Base-by-base conservation (phyloP, 2,113 vertebrate species). In the Alectura lathami region DNA sequence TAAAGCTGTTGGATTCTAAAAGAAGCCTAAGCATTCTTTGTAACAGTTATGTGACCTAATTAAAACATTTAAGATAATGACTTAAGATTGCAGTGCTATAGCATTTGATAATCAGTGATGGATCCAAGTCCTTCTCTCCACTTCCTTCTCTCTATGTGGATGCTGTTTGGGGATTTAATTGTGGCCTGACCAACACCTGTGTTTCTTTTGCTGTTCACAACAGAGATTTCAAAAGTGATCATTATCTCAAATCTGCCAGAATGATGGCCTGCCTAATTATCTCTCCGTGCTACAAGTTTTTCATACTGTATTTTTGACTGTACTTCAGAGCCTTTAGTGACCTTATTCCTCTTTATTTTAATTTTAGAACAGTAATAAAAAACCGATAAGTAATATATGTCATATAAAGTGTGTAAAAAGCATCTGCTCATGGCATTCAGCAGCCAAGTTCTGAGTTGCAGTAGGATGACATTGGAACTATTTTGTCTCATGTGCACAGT, bases 1-100 rank as follows among this genome's bases (percentile, higher is more conserved):
- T 53, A 94, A 93, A 93, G 74, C 91, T 94, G 94, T 78, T 96
- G 43, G 36, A 8, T 82, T 91, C 88, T 95, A 84, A 93, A 94
- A 86, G 69, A 91, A 93, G 88, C 66, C 53, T 63, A 29, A 91
- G 22, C 53, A 16, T 89, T 92, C 64, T 86, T 78, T 86, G 22
- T 83, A 92, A 83, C 64, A 88, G 38, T 20, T 23, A 60, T 81
- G 47, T 92, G 90, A 91, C 83, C 91, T 83, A 82, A 79, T 94
- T 94, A 68, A 78, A 69, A 63, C 78, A 75, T 60, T 36, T 72
- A 62, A 78, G 30, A 82, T 38, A 38, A 16, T 51, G 1, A 36
- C 64, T 92, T 81, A 47, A 79, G 64, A 69, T 64, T 84, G 76
- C n/a, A 48, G 0, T 56, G 36, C 9, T 57, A 13, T 11, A 47